phyloP scores from a whole-genome alignment of 1,140 invertebrate species.

The Sinonovacula constricta region DNA sequence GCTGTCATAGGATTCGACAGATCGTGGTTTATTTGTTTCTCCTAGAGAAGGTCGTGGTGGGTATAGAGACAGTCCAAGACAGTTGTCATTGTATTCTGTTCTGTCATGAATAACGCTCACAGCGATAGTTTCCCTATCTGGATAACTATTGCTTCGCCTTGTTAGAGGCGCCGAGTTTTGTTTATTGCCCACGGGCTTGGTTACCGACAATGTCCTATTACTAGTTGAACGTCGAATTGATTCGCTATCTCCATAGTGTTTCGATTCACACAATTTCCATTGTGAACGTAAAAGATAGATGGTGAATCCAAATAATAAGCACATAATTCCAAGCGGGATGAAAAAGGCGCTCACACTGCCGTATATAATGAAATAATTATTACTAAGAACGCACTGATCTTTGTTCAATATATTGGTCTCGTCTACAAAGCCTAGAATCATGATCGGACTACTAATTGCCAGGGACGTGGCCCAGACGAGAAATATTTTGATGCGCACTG shows the following conservation, averaged over 20 bases:
- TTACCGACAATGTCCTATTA: no score
- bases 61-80: no score
- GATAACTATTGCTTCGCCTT: neutral
- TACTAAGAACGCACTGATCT: slow-evolving; percentile 84
- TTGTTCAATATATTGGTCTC: slow-evolving; percentile 76
- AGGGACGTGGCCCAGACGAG: slow-evolving; percentile 93
- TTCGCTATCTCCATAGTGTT: slow-evolving; percentile 54
- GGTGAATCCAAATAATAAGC: slow-evolving; percentile 93
- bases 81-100: neutral
- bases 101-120: neutral
- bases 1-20: no score
- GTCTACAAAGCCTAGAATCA: slow-evolving; percentile 87
- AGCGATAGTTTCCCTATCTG: slow-evolving; percentile 12
- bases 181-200: neutral
- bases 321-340: slow-evolving; percentile 96
- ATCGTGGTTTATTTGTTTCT: neutral
- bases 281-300: slow-evolving; percentile 81
- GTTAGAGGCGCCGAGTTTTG: neutral
- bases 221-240: slow-evolving; percentile 62
- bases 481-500: slow-evolving; percentile 90
- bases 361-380: slow-evolving; percentile 87
- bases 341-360: slow-evolving; percentile 96
- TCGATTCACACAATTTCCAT: slow-evolving; percentile 58
- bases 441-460: slow-evolving; percentile 91
- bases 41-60: neutral